Conservation (phyloP, 2,888 invertebrate genomes). For the Ditula angustiorana region DNA sequence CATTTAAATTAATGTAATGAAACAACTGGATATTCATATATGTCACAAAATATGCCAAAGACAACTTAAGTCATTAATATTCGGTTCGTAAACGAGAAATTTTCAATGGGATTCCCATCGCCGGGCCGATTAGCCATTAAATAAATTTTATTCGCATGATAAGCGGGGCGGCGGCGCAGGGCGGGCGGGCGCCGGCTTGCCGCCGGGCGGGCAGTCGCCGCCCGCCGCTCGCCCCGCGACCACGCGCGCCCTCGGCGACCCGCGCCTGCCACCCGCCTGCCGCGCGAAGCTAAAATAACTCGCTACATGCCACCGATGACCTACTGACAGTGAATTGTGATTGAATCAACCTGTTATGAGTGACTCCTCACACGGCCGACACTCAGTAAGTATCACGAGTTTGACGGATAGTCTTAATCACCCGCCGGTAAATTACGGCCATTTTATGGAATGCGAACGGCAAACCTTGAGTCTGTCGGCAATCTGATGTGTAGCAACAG, state of each 20-base stretch:
- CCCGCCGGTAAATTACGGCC: slow-evolving; percentile 70
- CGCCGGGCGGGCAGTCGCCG: slow-evolving; percentile 70
- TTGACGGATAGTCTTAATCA: slow-evolving; percentile 64
- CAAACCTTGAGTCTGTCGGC: slow-evolving; percentile 75
- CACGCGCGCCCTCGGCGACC: slow-evolving; percentile 64
- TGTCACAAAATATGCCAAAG: slow-evolving; percentile 58
- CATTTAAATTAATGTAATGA: too few species aligned
- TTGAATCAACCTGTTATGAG: slow-evolving; percentile 53
- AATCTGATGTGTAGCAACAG: slow-evolving; percentile 75
- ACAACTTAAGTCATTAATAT: slow-evolving; percentile 67
- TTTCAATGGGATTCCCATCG: slow-evolving; percentile 75
- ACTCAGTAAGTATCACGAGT: slow-evolving; percentile 65
- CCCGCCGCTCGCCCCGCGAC: slow-evolving; percentile 65
- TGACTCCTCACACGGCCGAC: slow-evolving; percentile 46
- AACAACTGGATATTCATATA: too few species aligned
- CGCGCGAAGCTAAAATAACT: slow-evolving; percentile 52
- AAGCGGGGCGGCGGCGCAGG: slow-evolving; percentile 64
- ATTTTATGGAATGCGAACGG: slow-evolving; percentile 72
- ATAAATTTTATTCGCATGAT: slow-evolving; percentile 83
- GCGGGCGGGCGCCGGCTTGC: slow-evolving; percentile 74
- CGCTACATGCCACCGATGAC: slow-evolving; percentile 62
- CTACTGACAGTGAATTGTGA: slow-evolving; percentile 77
- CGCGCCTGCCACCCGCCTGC: slow-evolving; percentile 57
- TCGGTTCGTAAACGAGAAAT: slow-evolving; percentile 64
- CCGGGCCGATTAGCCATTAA: slow-evolving; percentile 78